Conservation (phyloP, 1,140 invertebrate species). For the Ceratosolen fusciceps region DNA sequence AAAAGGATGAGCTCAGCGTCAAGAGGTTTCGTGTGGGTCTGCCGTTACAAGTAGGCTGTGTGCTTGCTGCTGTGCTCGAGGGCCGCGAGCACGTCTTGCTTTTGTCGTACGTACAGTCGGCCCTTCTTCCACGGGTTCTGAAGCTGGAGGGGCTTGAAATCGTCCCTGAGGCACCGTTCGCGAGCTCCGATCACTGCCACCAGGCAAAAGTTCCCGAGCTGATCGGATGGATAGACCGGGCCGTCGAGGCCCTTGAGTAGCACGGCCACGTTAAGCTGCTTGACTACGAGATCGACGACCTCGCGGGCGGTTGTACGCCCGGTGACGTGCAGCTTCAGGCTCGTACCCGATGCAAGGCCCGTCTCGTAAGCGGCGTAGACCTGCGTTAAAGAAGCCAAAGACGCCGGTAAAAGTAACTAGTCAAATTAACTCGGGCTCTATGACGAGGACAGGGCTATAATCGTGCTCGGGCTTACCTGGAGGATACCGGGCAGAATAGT, state of each 20-base stretch:
- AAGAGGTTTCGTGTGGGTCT: neutral
- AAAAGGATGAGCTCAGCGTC: neutral
- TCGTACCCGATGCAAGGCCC: conserved; percentile 90
- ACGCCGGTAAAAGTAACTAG: too few relatives aligned
- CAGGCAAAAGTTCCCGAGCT: conserved; percentile 89
- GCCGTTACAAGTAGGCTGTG: conserved; percentile 72
- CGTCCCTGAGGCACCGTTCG: conserved; percentile 91
- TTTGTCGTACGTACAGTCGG: conserved; percentile 89
- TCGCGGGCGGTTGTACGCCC: conserved; percentile 91
- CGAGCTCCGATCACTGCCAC: conserved; percentile 94
- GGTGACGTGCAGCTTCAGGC: conserved; percentile 92
- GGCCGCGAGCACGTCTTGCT: conserved; percentile 89
- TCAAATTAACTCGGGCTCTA: neutral
- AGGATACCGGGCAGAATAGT: conserved; percentile 75
- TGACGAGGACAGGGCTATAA: too few relatives aligned
- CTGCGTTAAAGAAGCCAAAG: conserved; percentile 56
- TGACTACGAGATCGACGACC: conserved; percentile 93
- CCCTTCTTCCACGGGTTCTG: conserved; percentile 97
- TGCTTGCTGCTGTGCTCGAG: conserved; percentile 87
- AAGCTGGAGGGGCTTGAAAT: conserved; percentile 91
- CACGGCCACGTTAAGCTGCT: conserved; percentile 94
- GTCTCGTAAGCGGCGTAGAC: conserved; percentile 97
- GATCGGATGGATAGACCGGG: conserved; percentile 86
- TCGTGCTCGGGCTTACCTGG: conserved; percentile 68
- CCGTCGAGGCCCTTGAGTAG: conserved; percentile 87